Evolutionary conservation across 1,140 invertebrate genomes (phyloP), one percentile per base, ranked within the genome.

Genomic region (Hirudo medicinalis): DNA sequence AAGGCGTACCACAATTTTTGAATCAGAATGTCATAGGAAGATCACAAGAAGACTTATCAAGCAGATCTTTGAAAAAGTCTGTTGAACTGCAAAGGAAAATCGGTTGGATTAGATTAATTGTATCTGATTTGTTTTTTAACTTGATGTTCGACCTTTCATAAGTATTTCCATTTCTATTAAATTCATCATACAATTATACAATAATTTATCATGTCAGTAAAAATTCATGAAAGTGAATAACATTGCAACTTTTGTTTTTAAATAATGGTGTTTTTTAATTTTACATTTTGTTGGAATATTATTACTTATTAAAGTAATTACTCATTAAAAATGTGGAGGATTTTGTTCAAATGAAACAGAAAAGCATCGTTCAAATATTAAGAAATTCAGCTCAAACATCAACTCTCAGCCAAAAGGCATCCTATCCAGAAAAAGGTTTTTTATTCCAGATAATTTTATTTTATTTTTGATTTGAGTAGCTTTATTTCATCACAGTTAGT

Each of bases 31-130:
- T 40, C 69, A 54, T 55, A 70, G 17, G 73, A 75, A 74, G 69
- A 67, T 43, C 43, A 49, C 43, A 49, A 17, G 43, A 49, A 49
- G 43, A 49, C 43, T 67, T 71, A n/a, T 67, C 74, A 67, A 71
- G 68, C 32, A 77, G 74, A 72, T 70, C 70, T 71, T 69, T 75
- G 19, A 78, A 76, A 67, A 79, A 76, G 73, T 74, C 77, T 53
- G 76, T 76, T 71, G 77, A 79, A 53, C 67, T 79, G 17, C 78
- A 79, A 69, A 79, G 76, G 74, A 79, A 78, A 72, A 76, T 79
- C 67, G 78, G 78, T 78, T 72, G 68, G 69, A 6, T 25, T 32
- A 32, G 11, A 72, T 66, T 49, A 49, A 49, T 49, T 49, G 0
- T 49, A 1, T 49, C 13, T 0, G 11, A 49, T 49, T 49, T 49